Percentiles rank a stretch among this genome's conserved stretches.
Evolutionary conservation across 2,888 invertebrate species (phyloP).

Genomic region (Acrocyrtus sp.): DNA sequence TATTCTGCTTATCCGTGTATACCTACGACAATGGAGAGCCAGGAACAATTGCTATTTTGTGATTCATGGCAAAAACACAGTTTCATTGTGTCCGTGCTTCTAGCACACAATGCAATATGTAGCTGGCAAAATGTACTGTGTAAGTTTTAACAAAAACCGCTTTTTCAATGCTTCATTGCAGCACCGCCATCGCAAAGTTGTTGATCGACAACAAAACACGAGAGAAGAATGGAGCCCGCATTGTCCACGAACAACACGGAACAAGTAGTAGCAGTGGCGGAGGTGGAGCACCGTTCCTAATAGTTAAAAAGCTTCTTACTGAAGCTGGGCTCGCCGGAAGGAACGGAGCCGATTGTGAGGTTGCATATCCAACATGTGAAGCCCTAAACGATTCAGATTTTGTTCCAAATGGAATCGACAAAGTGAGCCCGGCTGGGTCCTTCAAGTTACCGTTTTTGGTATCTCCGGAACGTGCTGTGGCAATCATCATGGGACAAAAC

Average conservation of each 20-base stretch:
- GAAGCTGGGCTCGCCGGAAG: conserved; percentile 48
- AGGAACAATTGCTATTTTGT: too few species aligned
- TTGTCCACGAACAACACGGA: too few species aligned
- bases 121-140: too few species aligned
- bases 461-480: conserved; percentile 44
- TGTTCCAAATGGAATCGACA: conserved; percentile 11
- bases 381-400: conserved; percentile 14
- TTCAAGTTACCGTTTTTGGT: conserved; percentile 35
- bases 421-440: neutral
- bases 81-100: too few species aligned
- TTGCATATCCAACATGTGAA: conserved; percentile 43
- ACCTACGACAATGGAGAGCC: too few species aligned
- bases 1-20: too few species aligned
- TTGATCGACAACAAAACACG: conserved; percentile 9
- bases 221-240: neutral
- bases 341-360: conserved; percentile 51
- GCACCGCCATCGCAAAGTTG: conserved; percentile 34
- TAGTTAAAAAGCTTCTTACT: conserved; percentile 32
- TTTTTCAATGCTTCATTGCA: neutral
- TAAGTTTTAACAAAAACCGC: neutral
- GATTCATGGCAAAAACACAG: too few species aligned
- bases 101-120: too few species aligned
- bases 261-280: too few species aligned
- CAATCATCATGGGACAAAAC: conserved; percentile 40
- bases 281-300: neutral